Evolutionary conservation across 2,797 vertebrate genomes (phyloP).

Genomic region (Myiotriccus ornatus): DNA sequence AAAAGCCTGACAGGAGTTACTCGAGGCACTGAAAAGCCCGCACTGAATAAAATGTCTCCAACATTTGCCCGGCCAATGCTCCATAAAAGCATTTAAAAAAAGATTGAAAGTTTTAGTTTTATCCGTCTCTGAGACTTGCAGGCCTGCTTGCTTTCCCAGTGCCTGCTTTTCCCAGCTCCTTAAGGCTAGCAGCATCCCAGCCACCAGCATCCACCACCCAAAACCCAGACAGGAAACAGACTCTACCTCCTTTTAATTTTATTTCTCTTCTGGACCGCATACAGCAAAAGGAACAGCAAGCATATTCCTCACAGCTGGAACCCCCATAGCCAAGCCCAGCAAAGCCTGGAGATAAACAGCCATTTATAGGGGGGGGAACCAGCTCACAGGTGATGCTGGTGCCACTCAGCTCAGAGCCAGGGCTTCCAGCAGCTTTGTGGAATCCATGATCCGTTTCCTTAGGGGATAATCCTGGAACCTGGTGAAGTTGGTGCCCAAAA

Average conservation of each 20-base stretch:
- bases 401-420: not conserved
- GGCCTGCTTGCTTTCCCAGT: not conserved
- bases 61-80: fast-evolving
- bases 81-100: not conserved
- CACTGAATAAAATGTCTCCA: not conserved
- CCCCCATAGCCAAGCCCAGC: not conserved
- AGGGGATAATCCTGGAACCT: not conserved
- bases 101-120: fast-evolving
- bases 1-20: fast-evolving
- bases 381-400: not conserved
- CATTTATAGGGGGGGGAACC: not conserved
- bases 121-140: no score
- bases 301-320: not conserved
- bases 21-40: fast-evolving
- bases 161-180: not conserved
- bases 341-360: not conserved
- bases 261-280: not conserved
- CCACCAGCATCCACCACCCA: not conserved
- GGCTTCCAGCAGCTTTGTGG: not conserved
- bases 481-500: not conserved
- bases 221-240: not conserved
- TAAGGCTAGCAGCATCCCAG: not conserved
- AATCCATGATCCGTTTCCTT: not conserved
- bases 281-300: not conserved
- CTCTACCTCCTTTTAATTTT: not conserved